Evolutionary conservation across 2,113 vertebrate genomes (phyloP), one percentile per base, ranked within the genome.

Genomic region (Glareola pratincola): DNA sequence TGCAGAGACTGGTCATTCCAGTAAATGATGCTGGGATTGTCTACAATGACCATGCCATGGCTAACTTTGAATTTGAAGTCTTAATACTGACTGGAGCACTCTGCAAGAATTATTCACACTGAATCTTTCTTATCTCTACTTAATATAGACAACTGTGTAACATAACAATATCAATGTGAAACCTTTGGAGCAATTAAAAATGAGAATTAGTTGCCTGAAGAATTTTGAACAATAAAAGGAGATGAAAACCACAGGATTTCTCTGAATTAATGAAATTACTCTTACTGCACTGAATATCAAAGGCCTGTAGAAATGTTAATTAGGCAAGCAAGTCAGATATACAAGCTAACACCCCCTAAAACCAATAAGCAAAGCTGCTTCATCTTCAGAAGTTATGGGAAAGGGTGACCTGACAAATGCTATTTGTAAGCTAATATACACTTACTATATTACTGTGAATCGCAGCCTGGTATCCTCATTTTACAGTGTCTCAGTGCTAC

Each of bases 141-240:
- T 63, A 57, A 2, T 51, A 69, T 1, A 62, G n/a, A 20, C 32
- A 66, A 63, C 6, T 4, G 5, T 9, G 14, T 85, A 79, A 51
- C 27, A 48, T 3, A 27, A 22, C 0, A 0, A 8, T 26, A 66
- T 11, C 56, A 37, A 8, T 12, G 23, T 20, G 27, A 90, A 80
- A 74, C 11, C 20, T 41, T 6, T 3, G 1, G 32, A 76, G 32
- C 5, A 84, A 77, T 50, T 88, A 5, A 71, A 63, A 82, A 50
- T 29, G 14, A 47, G 7, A 88, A 59, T 3, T 59, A 59, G 21
- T 21, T 77, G 26, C 23, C 10, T 48, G 47, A 22, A 48, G 47
- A 47, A 43, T 63, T 60, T 60, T 39, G 51, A 63, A 62, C 51
- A 59, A 56, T 1, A 47, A 7, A 39, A 74, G 34, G 43, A 30